Evolutionary conservation across 2,797 vertebrate species (phyloP).

Genomic region (Hafferia zeledoni): DNA sequence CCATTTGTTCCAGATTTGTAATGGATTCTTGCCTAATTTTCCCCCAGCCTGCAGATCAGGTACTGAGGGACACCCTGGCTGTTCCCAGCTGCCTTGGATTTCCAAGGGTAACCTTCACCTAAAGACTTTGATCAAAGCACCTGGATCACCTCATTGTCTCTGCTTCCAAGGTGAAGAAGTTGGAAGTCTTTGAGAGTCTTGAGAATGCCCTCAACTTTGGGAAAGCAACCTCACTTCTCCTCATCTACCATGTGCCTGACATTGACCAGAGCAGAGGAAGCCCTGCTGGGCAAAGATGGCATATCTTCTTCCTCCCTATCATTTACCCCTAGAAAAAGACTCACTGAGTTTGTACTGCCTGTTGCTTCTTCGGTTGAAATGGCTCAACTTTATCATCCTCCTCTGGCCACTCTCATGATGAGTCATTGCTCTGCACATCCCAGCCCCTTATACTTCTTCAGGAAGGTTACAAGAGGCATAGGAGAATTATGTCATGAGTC

Average conservation of each 20-base stretch:
- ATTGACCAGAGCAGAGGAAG: not conserved
- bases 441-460: not conserved
- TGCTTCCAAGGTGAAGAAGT: not conserved
- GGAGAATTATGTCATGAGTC: not conserved
- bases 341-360: not conserved
- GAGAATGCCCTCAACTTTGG: not conserved
- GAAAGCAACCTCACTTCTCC: not conserved
- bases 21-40: not conserved
- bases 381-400: not conserved
- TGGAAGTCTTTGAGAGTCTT: not conserved
- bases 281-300: not conserved
- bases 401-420: accelerated
- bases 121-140: not conserved
- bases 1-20: not conserved
- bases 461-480: not conserved
- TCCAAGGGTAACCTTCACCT: not conserved
- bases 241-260: not conserved
- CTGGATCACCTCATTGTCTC: not conserved
- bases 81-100: not conserved
- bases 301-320: not conserved
- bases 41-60: not conserved
- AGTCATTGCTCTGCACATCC: not conserved
- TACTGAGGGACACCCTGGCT: not conserved
- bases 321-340: not conserved
- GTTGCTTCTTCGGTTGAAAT: not conserved